A percentile compares a stretch with the other conserved stretches of the same genome.
Conservation (phyloP, 2,797 vertebrate genomes). For the Galago senegalensis region DNA sequence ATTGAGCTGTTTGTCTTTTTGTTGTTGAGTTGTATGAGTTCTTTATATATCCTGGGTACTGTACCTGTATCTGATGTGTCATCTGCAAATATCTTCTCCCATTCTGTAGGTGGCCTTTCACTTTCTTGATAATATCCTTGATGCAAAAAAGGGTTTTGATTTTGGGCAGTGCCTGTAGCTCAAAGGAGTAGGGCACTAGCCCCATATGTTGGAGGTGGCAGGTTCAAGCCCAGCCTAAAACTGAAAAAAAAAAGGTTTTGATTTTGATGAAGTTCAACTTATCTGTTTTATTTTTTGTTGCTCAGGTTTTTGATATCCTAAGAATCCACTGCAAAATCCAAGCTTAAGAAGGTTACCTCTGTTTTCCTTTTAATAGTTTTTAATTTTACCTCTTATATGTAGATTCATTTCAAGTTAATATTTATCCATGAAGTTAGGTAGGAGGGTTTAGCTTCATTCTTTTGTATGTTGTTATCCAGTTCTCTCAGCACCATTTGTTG, state of each 20-base stretch:
- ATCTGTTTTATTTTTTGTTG: neutral
- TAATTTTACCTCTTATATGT: conserved; percentile 46
- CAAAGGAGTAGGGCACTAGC: too few relatives aligned
- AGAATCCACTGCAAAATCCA: neutral
- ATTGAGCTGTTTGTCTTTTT: neutral
- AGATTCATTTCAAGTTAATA: conserved; percentile 2
- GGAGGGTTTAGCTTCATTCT: neutral
- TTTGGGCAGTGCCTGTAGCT: neutral
- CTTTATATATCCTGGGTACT: neutral
- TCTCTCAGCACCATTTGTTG: neutral
- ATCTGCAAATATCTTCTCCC: neutral
- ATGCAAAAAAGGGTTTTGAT: neutral
- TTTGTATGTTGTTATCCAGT: neutral
- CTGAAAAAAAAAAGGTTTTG: neutral
- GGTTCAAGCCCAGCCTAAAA: too few relatives aligned
- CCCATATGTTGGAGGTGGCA: too few relatives aligned
- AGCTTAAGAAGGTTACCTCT: neutral
- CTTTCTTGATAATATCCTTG: conserved; percentile 2
- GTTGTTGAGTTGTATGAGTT: neutral
- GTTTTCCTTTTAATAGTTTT: neutral
- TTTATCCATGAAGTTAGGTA: neutral
- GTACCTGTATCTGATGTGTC: neutral
- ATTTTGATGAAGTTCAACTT: neutral
- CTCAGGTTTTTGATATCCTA: neutral
- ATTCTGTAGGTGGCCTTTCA: neutral